These are phyloP conservation scores for Julus scandinavius DNA, from an alignment of 2,888 invertebrate genomes.

Conservation along the genomic window DNA sequence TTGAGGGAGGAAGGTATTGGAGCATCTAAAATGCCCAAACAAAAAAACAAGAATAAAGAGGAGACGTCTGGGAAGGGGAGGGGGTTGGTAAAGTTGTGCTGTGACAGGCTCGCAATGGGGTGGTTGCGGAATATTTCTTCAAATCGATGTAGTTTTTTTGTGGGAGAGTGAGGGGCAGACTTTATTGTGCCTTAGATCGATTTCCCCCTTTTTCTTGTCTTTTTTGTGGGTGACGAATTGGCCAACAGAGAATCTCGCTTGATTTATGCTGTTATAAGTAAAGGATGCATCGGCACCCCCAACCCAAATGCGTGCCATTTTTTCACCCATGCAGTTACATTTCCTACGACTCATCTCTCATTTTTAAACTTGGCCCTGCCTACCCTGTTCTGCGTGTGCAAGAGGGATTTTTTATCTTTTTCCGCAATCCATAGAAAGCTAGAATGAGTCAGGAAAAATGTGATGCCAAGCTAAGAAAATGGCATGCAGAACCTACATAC, in stretches of 20 bases:
- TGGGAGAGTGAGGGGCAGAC: neutral
- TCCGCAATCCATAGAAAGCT: constrained; percentile 15
- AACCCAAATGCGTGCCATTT: neutral
- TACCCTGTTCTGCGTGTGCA: neutral
- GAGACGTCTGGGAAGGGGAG: neutral
- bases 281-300: constrained; percentile 38
- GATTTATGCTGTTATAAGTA: constrained; percentile 48
- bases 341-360: constrained; percentile 40
- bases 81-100: neutral
- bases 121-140: constrained; percentile 5
- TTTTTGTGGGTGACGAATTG: constrained; percentile 53
- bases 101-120: constrained; percentile 11
- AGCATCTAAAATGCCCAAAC: constrained; percentile 1
- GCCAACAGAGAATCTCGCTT: constrained; percentile 52
- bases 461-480: neutral
- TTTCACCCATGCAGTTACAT: constrained; percentile 10
- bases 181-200: neutral
- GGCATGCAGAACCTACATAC: neutral
- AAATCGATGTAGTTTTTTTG: constrained; percentile 6
- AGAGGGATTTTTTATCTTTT: neutral
- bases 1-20: constrained; percentile 43
- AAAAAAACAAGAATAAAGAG: constrained; percentile 24
- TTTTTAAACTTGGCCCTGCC: constrained; percentile 9
- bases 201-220: constrained; percentile 28
- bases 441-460: constrained; percentile 14